Conservation (phyloP, 2,888 invertebrate species). For the Xiphydria camelus region DNA sequence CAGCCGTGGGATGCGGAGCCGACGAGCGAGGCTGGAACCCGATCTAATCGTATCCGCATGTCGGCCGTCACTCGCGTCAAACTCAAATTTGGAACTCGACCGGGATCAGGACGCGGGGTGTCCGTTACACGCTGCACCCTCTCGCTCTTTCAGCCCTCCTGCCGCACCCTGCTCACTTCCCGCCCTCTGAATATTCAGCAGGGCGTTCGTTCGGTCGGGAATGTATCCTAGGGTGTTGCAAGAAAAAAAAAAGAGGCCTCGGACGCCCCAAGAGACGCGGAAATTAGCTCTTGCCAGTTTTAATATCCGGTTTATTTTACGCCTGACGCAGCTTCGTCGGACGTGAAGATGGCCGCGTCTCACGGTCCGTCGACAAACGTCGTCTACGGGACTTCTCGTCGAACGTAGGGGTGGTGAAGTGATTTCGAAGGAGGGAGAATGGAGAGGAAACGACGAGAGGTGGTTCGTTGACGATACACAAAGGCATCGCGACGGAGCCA, state of each 20-base stretch:
- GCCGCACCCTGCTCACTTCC: neutral
- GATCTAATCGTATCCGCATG: conserved; percentile 32
- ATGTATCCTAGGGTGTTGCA: too few species aligned
- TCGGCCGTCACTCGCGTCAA: conserved; percentile 34
- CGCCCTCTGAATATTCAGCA: conserved; percentile 43
- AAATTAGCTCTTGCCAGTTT: conserved; percentile 47
- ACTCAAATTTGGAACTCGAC: conserved; percentile 40
- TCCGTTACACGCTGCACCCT: conserved; percentile 11
- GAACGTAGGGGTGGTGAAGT: too few species aligned
- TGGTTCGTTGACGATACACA: too few species aligned
- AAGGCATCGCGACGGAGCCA: too few species aligned
- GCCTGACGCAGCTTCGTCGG: conserved; percentile 20
- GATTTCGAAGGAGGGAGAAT: conserved; percentile 2
- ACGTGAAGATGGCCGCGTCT: neutral
- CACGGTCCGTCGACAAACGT: too few species aligned
- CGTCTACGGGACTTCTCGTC: too few species aligned
- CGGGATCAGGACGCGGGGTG: conserved; percentile 23
- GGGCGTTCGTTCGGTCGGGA: conserved; percentile 36
- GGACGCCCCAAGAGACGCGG: conserved; percentile 32
- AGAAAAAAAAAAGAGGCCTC: too few species aligned
- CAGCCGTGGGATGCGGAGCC: neutral
- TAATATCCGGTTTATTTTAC: conserved; percentile 52
- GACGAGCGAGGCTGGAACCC: too few species aligned
- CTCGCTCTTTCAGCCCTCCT: conserved; percentile 4
- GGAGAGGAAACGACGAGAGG: too few species aligned